Evolutionary conservation across 2,113 vertebrate genomes (phyloP).

Genomic region (Perccottus glenii): DNA sequence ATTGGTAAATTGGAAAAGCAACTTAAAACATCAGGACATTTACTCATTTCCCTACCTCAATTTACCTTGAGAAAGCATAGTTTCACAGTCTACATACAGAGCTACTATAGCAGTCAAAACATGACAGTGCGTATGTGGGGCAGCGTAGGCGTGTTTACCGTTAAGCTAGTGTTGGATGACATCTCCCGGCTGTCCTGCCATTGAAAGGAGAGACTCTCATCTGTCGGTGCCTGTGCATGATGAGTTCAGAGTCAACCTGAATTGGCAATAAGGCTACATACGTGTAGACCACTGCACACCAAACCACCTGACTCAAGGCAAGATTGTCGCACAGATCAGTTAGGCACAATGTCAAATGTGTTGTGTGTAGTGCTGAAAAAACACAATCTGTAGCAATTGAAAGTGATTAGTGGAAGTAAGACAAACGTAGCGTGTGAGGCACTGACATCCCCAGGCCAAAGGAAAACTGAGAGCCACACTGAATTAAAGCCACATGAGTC

Average conservation of each 20-base stretch:
- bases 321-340: constrained; percentile 1
- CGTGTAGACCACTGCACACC: constrained; percentile 29
- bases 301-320: constrained; percentile 37
- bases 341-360: constrained; percentile 1
- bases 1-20: constrained; percentile 10
- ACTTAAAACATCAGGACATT: constrained; percentile 20
- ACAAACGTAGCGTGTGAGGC: constrained; percentile 13
- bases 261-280: constrained; percentile 20
- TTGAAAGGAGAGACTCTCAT: constrained; percentile 55
- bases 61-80: constrained; percentile 2
- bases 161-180: constrained; percentile 58
- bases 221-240: constrained; percentile 56
- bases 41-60: background rate
- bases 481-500: constrained; percentile 14
- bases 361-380: background rate
- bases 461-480: constrained; percentile 9
- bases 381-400: background rate
- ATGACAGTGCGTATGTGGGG: constrained; percentile 36
- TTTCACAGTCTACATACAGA: constrained; percentile 17
- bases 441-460: constrained; percentile 7
- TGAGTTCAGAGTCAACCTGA: constrained; percentile 47
- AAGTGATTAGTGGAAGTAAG: background rate
- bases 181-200: constrained; percentile 58
- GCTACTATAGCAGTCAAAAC: constrained; percentile 29
- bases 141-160: constrained; percentile 63